These are phyloP conservation scores for Sympetrum striolatum DNA, from an alignment of 2,888 invertebrate genomes.

Conservation along the genomic window DNA sequence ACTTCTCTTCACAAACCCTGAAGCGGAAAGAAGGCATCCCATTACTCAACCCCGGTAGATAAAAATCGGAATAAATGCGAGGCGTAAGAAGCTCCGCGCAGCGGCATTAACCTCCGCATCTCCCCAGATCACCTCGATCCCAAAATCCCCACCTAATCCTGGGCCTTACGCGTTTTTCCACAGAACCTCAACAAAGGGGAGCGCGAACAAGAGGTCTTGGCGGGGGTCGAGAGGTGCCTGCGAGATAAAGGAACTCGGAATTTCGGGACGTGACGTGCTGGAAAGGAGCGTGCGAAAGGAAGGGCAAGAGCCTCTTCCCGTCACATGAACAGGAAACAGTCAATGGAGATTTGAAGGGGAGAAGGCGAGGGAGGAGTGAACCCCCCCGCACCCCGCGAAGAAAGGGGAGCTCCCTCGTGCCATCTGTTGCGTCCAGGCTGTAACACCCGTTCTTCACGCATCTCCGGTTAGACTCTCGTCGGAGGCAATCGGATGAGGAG, in stretches of 20 bases:
- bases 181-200: too few relatives aligned
- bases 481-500: neutral
- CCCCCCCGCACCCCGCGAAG: neutral
- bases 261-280: conserved; percentile 20
- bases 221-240: neutral
- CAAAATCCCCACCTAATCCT: too few relatives aligned
- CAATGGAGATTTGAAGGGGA: conserved; percentile 29
- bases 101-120: too few relatives aligned
- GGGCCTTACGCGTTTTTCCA: too few relatives aligned
- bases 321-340: conserved; percentile 39
- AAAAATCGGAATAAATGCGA: too few relatives aligned
- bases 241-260: neutral
- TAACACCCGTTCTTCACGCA: neutral
- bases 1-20: too few relatives aligned
- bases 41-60: too few relatives aligned
- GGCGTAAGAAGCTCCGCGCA: too few relatives aligned
- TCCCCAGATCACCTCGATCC: too few relatives aligned
- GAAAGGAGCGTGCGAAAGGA: neutral
- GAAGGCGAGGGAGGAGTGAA: neutral
- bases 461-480: neutral
- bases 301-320: conserved; percentile 23
- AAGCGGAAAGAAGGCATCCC: too few relatives aligned
- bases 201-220: too few relatives aligned
- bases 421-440: conserved; percentile 27
- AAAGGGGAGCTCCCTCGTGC: conserved; percentile 2